Percentiles rank a stretch among this genome's conserved stretches.
Conservation (phyloP, 2,888 invertebrate species). For the Silvanus unidentatus region DNA sequence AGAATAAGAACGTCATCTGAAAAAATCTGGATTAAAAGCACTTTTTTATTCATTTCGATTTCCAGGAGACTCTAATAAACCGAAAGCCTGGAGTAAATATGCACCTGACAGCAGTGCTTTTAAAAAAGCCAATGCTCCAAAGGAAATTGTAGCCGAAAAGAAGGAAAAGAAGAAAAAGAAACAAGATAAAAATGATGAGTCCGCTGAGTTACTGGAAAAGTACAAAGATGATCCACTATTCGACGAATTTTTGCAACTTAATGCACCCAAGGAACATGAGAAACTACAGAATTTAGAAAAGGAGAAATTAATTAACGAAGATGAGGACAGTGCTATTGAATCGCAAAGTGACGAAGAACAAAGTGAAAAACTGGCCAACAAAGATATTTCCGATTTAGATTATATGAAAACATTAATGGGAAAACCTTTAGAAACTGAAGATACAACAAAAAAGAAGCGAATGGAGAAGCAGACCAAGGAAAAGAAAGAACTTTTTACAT, state of each 20-base stretch:
- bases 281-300: conserved; percentile 26
- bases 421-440: conserved; percentile 39
- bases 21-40: neutral
- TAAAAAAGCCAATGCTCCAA: conserved; percentile 46
- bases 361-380: conserved; percentile 58
- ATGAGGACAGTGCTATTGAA: conserved; percentile 37
- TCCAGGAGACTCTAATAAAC: conserved; percentile 61
- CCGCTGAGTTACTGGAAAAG: conserved; percentile 54
- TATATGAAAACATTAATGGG: conserved; percentile 68
- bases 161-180: conserved; percentile 29
- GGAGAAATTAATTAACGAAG: conserved; percentile 22
- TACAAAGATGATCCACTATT: conserved; percentile 86
- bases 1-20: no score
- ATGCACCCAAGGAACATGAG: conserved; percentile 52
- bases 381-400: conserved; percentile 68
- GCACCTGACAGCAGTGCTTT: conserved; percentile 68
- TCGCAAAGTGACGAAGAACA: conserved; percentile 39
- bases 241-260: conserved; percentile 82
- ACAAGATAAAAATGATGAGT: conserved; percentile 53
- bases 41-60: conserved; percentile 19
- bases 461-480: conserved; percentile 43
- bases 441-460: conserved; percentile 37
- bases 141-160: conserved; percentile 28
- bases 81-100: conserved; percentile 91
- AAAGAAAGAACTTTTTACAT: conserved; percentile 51